Evolutionary conservation across 2,888 invertebrate genomes (phyloP).

Genomic region (Eristalis tenax): DNA sequence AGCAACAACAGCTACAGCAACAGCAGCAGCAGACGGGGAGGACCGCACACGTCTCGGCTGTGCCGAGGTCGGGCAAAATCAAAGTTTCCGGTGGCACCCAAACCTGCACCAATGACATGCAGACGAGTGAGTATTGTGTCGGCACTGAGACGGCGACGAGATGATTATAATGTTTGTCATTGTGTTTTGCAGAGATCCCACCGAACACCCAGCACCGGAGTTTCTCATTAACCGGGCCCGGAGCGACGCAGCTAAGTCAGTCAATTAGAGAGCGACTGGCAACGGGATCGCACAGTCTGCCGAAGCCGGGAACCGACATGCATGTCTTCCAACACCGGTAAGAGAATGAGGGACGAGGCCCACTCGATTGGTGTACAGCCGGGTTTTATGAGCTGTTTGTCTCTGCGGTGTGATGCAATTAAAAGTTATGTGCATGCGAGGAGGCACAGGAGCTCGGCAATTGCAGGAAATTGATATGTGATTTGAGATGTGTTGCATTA

Average conservation of each 20-base stretch:
- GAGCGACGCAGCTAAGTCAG: constrained; percentile 92
- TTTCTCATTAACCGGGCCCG: constrained; percentile 91
- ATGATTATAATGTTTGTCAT: constrained; percentile 28
- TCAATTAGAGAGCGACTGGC: constrained; percentile 91
- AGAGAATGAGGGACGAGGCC: constrained; percentile 14
- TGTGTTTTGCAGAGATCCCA: constrained; percentile 82
- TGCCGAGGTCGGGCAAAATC: constrained; percentile 89
- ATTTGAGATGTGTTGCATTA: background rate
- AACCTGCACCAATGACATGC: constrained; percentile 90
- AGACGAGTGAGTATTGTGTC: constrained; percentile 84
- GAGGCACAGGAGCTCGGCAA: background rate
- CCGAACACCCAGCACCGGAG: constrained; percentile 91
- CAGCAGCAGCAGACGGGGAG: constrained; percentile 79
- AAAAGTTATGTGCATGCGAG: constrained; percentile 14
- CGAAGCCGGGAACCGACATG: constrained; percentile 87
- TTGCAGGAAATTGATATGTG: background rate
- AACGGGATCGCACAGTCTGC: constrained; percentile 92
- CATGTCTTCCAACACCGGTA: constrained; percentile 86
- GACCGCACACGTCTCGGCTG: constrained; percentile 92
- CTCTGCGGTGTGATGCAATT: constrained; percentile 27
- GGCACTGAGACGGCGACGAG: background rate
- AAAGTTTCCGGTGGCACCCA: constrained; percentile 96
- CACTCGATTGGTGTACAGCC: background rate
- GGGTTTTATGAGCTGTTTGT: constrained; percentile 19
- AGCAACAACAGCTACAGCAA: constrained; percentile 52